A percentile compares a stretch with the other conserved stretches of the same genome.
Evolutionary conservation across 2,113 vertebrate genomes (phyloP).

Genomic region (Myxocyprinus asiaticus): DNA sequence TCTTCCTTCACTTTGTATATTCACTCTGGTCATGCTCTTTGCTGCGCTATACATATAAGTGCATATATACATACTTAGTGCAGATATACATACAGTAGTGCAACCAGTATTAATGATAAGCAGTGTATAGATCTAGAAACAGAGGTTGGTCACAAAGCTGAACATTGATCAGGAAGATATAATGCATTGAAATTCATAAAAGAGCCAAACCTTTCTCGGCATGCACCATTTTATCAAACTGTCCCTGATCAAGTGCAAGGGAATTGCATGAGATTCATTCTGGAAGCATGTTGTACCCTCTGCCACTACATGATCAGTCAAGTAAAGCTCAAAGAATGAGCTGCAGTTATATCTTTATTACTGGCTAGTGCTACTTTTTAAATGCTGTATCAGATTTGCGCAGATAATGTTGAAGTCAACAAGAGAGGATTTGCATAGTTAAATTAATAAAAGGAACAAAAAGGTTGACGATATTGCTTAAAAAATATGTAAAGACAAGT

Average conservation of each 20-base stretch:
- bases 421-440: not conserved
- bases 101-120: conserved; percentile 57
- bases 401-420: not conserved
- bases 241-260: conserved; percentile 23
- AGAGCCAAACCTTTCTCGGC: not conserved
- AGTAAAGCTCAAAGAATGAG: not conserved
- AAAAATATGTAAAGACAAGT: too few relatives aligned
- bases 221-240: not conserved
- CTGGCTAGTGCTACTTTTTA: not conserved
- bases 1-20: conserved; percentile 64
- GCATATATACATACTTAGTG: conserved; percentile 47
- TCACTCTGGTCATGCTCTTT: conserved; percentile 62
- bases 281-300: conserved; percentile 33
- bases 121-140: conserved; percentile 41
- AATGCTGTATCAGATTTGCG: not conserved
- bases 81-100: conserved; percentile 55
- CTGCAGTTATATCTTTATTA: not conserved
- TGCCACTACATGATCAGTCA: not conserved
- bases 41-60: conserved; percentile 54
- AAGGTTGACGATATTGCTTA: not conserved
- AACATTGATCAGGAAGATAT: not conserved
- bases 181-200: not conserved
- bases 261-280: conserved; percentile 42
- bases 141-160: conserved; percentile 44
- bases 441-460: not conserved